phyloP scores from a whole-genome alignment of 2,888 invertebrate species.

The Cerastoderma edule region DNA sequence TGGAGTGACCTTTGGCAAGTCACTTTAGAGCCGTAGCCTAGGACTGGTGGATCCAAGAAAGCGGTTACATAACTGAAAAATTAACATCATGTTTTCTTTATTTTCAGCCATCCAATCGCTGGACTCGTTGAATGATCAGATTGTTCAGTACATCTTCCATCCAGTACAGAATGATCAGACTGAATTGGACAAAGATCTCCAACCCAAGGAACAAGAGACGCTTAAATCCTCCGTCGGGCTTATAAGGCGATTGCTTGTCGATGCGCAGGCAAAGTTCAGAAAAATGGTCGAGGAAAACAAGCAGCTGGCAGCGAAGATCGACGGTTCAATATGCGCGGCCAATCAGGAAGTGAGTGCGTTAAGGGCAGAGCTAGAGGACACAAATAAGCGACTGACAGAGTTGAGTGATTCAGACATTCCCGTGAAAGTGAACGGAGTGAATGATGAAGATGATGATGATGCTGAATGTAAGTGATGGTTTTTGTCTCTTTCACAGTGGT shows the following conservation, averaged over 20 bases:
- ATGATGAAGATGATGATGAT: constrained; percentile 31
- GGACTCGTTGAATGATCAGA: constrained; percentile 84
- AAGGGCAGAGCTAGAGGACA: constrained; percentile 86
- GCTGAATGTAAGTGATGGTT: constrained; percentile 32
- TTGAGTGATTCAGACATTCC: constrained; percentile 56
- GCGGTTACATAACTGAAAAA: too few species aligned
- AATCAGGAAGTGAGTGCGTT: constrained; percentile 86
- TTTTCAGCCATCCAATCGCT: constrained; percentile 84
- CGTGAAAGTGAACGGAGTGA: constrained; percentile 39
- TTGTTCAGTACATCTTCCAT: constrained; percentile 84
- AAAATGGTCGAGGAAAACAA: constrained; percentile 95
- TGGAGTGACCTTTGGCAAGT: too few species aligned
- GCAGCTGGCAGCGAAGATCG: constrained; percentile 85
- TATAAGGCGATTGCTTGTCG: constrained; percentile 93
- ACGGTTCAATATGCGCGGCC: constrained; percentile 79
- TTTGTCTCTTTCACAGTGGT: background rate
- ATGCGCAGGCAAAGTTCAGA: constrained; percentile 93
- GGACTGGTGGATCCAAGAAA: too few species aligned
- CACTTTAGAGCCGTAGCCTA: too few species aligned
- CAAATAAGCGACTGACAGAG: constrained; percentile 84
- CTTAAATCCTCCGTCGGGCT: constrained; percentile 92
- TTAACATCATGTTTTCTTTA: too few species aligned
- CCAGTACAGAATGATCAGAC: constrained; percentile 43
- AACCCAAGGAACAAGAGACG: constrained; percentile 85
- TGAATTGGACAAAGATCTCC: constrained; percentile 69